Evolutionary conservation across 2,797 vertebrate genomes (phyloP).

Genomic region (Diceros bicornis): DNA sequence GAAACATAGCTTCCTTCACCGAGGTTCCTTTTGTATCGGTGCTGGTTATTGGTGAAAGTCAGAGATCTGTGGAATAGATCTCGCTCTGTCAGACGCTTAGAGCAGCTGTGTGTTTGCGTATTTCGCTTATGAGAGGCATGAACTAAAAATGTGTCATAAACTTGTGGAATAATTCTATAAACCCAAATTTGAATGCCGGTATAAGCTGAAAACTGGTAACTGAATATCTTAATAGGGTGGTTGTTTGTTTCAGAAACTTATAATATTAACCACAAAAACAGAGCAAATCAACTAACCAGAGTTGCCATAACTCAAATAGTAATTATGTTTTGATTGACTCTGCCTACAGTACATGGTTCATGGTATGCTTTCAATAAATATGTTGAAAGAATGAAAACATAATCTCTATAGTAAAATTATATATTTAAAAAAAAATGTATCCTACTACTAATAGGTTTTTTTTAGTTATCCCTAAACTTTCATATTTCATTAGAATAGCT

Average conservation of each 20-base stretch:
- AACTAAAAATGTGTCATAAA: constrained; percentile 65
- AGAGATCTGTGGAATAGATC: constrained; percentile 84
- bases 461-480: not conserved
- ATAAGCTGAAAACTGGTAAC: not conserved
- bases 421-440: not conserved
- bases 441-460: not conserved
- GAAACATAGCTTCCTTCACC: constrained; percentile 91
- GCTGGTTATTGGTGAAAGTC: constrained; percentile 85
- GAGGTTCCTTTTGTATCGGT: constrained; percentile 86
- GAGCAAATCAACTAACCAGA: not conserved
- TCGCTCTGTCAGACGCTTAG: constrained; percentile 66
- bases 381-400: not conserved
- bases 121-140: constrained; percentile 69
- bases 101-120: constrained; percentile 77
- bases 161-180: constrained; percentile 11
- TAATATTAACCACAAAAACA: constrained; percentile 20
- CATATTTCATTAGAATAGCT: constrained; percentile 35
- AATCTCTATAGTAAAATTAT: not conserved
- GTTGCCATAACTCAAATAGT: not conserved
- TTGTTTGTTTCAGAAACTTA: constrained; percentile 1
- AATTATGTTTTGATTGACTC: not conserved
- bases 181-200: not conserved
- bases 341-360: not conserved
- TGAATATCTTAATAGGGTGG: not conserved
- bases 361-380: not conserved